Evolutionary conservation across 2,888 invertebrate genomes (phyloP).

Genomic region (Diarsia mendica): DNA sequence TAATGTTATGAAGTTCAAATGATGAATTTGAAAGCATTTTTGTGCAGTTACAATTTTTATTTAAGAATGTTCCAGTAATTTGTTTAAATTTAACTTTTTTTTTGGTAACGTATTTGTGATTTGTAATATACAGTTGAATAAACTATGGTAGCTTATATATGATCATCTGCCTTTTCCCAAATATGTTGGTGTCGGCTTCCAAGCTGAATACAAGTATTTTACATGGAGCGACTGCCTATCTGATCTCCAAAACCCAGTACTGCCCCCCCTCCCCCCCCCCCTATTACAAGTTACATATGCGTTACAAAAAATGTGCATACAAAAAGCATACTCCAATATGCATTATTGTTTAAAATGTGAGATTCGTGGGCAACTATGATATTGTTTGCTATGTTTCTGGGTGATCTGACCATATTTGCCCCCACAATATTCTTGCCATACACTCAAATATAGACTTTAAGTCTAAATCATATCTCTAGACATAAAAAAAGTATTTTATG

Average conservation of each 20-base stretch:
- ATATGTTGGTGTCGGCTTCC: not conserved
- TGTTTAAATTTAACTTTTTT: constrained; percentile 1
- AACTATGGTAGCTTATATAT: not conserved
- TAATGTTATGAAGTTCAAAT: constrained; percentile 66
- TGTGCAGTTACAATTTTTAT: constrained; percentile 30
- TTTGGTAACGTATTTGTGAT: constrained; percentile 5
- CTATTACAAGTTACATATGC: constrained; percentile 5
- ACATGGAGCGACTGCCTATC: not conserved
- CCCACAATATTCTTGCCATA: constrained; percentile 46
- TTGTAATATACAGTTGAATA: not conserved
- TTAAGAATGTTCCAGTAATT: constrained; percentile 24
- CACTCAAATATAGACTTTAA: constrained; percentile 28
- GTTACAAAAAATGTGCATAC: not conserved
- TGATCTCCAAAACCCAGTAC: not conserved
- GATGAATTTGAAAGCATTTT: constrained; percentile 51
- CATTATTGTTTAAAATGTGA: constrained; percentile 36
- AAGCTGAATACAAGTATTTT: not conserved
- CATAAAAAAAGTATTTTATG: constrained; percentile 5
- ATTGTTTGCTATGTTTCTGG: constrained; percentile 48
- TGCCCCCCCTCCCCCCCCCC: too few relatives aligned
- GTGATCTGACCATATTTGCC: constrained; percentile 54
- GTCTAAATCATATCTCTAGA: constrained; percentile 5
- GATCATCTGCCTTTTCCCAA: not conserved
- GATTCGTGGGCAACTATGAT: constrained; percentile 46
- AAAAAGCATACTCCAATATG: constrained; percentile 30